Conservation (phyloP, 2,888 invertebrate genomes). For the Mimumesa dahlbomi region DNA sequence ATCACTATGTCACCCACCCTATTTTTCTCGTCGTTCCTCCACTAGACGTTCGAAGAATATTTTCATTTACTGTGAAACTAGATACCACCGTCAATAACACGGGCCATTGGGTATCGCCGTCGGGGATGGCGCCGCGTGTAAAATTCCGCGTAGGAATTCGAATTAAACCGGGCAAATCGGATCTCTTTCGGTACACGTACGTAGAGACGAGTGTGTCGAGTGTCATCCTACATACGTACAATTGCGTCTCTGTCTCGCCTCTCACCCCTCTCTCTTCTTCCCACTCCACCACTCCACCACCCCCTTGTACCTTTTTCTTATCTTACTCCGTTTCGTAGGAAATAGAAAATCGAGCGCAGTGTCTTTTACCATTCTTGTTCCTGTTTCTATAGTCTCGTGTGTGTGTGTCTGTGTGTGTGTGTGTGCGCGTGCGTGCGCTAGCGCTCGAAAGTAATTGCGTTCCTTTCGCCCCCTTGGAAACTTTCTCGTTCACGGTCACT, state of each 20-base stretch:
- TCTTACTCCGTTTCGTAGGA: slow-evolving; percentile 1
- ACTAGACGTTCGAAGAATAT: slow-evolving; percentile 26
- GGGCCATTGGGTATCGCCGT: neutral
- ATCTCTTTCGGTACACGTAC: neutral
- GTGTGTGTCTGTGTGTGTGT: too few relatives aligned
- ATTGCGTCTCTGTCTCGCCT: too few relatives aligned
- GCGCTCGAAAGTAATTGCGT: neutral
- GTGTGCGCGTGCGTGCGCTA: too few relatives aligned
- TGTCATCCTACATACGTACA: neutral
- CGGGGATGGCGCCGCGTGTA: slow-evolving; percentile 21
- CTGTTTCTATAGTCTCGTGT: too few relatives aligned
- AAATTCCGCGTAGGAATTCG: slow-evolving; percentile 42
- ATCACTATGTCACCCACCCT: too few relatives aligned
- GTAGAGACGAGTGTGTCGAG: neutral
- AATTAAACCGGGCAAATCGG: slow-evolving; percentile 27
- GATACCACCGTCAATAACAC: slow-evolving; percentile 4
- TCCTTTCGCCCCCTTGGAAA: neutral
- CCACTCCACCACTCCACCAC: too few relatives aligned
- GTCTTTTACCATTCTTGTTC: too few relatives aligned
- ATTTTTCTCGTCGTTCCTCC: neutral
- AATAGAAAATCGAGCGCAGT: slow-evolving; percentile 16
- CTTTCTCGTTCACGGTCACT: slow-evolving; percentile 11
- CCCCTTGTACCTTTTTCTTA: neutral
- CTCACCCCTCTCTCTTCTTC: too few relatives aligned
- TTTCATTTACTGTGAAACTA: slow-evolving; percentile 34